phyloP scores from a whole-genome alignment of 2,113 vertebrate species.

The Rhea pennata region DNA sequence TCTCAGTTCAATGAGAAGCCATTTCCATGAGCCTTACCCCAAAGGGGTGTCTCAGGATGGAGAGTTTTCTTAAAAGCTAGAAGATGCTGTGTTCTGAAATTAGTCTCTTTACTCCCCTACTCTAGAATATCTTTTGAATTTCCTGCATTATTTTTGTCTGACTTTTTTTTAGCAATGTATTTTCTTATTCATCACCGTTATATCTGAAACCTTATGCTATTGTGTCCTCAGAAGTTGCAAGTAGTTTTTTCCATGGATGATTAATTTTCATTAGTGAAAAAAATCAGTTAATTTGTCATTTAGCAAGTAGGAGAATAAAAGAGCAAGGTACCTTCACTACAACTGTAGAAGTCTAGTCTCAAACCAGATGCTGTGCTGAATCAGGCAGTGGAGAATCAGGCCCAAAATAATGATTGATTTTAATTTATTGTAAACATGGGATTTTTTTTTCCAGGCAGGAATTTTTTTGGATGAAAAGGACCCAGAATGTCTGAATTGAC shows the following conservation, averaged over 20 bases:
- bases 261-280: slow-evolving; percentile 7
- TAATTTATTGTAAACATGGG: slow-evolving; percentile 65
- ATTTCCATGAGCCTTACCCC: neutral
- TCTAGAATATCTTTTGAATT: neutral
- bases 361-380: slow-evolving; percentile 31
- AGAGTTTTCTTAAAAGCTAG: neutral
- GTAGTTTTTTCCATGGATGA: neutral
- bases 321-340: neutral
- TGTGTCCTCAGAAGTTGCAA: neutral
- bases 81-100: neutral
- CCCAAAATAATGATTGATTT: slow-evolving; percentile 55
- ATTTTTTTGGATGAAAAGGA: slow-evolving; percentile 48
- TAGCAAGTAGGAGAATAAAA: neutral
- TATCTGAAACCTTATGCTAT: neutral
- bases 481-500: slow-evolving; percentile 43
- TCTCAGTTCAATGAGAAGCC: neutral
- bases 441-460: slow-evolving; percentile 26
- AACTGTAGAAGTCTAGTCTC: slow-evolving; percentile 7
- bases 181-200: neutral
- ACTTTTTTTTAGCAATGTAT: neutral
- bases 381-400: neutral
- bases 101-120: neutral
- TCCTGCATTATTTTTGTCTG: neutral
- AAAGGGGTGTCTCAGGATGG: neutral
- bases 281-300: neutral